A percentile compares a stretch with the other conserved stretches of the same genome.
phyloP scores from a whole-genome alignment of 2,797 vertebrate genomes.

The Scolopax bukidnonensis region DNA sequence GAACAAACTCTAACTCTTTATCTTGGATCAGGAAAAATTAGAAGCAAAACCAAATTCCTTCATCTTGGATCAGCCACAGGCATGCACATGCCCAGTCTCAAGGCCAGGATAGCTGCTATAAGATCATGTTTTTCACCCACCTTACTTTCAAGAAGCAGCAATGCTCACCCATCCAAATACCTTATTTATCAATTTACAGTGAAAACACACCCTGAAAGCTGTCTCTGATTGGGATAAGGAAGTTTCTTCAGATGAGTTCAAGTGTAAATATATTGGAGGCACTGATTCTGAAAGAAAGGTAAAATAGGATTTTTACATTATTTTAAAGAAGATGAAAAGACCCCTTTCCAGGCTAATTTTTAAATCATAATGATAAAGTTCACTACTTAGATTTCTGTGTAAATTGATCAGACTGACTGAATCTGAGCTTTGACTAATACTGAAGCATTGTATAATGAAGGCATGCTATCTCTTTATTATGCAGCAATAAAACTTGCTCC shows the following conservation, averaged over 20 bases:
- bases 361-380: neutral
- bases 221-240: neutral
- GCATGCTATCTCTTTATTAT: neutral
- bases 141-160: neutral
- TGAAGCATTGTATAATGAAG: neutral
- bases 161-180: neutral
- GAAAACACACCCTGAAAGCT: neutral
- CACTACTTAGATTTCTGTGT: fast-evolving
- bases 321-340: neutral
- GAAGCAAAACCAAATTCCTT: neutral
- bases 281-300: neutral
- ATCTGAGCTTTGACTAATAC: neutral
- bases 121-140: neutral
- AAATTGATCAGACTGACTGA: neutral
- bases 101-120: neutral
- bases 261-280: neutral
- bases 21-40: neutral
- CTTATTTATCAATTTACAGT: neutral
- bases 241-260: neutral
- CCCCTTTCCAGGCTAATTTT: neutral
- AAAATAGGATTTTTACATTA: neutral
- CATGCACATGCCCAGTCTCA: neutral
- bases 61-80: neutral
- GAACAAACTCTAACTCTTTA: neutral
- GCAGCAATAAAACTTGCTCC: neutral